Evolutionary conservation across 2,888 invertebrate genomes (phyloP).

Genomic region (Dendrolimus houi): DNA sequence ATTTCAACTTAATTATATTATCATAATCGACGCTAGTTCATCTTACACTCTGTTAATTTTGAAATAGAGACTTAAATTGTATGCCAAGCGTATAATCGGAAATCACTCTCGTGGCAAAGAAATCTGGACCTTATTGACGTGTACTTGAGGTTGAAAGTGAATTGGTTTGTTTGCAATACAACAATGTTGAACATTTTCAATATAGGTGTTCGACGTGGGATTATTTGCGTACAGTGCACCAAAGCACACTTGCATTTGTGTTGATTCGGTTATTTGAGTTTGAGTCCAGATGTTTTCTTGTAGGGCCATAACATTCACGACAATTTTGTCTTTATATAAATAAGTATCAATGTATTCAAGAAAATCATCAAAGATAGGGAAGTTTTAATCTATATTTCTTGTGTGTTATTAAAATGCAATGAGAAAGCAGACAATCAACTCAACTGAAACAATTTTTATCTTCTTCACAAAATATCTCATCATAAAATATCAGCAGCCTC

Average conservation of each 20-base stretch:
- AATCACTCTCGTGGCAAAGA: not conserved
- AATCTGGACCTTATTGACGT: not conserved
- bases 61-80: not conserved
- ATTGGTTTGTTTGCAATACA: not conserved
- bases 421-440: no score
- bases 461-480: no score
- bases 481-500: no score
- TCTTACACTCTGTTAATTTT: not conserved
- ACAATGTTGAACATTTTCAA: not conserved
- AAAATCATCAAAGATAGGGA: no score
- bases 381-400: no score
- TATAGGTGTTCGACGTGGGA: not conserved
- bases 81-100: not conserved
- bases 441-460: no score
- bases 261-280: not conserved
- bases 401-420: no score
- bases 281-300: not conserved
- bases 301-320: not conserved
- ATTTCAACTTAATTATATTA: conserved; percentile 3
- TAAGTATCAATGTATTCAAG: no score
- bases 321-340: no score
- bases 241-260: not conserved
- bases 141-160: not conserved
- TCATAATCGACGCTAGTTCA: not conserved
- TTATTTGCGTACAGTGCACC: not conserved